Evolutionary conservation across 2,113 vertebrate genomes (phyloP).

Genomic region (Erythrolamprus reginae): DNA sequence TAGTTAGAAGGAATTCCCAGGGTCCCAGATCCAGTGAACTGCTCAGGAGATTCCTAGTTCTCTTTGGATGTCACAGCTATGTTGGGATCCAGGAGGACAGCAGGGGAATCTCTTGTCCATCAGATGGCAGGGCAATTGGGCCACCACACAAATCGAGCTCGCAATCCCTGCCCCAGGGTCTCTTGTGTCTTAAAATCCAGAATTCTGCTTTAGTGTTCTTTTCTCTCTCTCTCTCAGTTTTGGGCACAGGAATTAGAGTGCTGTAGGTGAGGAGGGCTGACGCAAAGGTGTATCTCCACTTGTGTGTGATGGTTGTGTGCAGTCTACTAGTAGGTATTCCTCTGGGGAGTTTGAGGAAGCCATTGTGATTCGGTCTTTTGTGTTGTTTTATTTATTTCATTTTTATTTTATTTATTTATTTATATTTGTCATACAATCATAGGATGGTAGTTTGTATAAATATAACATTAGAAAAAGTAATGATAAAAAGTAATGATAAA

Average conservation of each 20-base stretch:
- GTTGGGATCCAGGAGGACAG: background rate
- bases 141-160: too few relatives aligned
- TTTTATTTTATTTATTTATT: too few relatives aligned
- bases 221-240: background rate
- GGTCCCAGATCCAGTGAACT: background rate
- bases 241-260: slow-evolving; percentile 8
- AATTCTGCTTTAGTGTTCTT: background rate
- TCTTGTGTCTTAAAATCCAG: background rate
- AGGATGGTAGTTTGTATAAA: too few relatives aligned
- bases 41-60: background rate
- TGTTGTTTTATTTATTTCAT: too few relatives aligned
- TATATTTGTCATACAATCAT: too few relatives aligned
- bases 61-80: background rate
- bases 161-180: too few relatives aligned
- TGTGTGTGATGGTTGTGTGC: background rate
- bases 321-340: background rate
- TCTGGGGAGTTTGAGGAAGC: background rate
- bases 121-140: too few relatives aligned
- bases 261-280: background rate
- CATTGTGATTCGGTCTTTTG: background rate
- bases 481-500: too few relatives aligned
- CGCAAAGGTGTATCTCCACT: background rate
- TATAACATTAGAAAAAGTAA: too few relatives aligned
- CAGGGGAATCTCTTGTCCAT: background rate
- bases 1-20: background rate